A percentile compares a stretch with the other conserved stretches of the same genome.
phyloP scores from a whole-genome alignment of 2,113 vertebrate species.

The Zapus hudsonius region DNA sequence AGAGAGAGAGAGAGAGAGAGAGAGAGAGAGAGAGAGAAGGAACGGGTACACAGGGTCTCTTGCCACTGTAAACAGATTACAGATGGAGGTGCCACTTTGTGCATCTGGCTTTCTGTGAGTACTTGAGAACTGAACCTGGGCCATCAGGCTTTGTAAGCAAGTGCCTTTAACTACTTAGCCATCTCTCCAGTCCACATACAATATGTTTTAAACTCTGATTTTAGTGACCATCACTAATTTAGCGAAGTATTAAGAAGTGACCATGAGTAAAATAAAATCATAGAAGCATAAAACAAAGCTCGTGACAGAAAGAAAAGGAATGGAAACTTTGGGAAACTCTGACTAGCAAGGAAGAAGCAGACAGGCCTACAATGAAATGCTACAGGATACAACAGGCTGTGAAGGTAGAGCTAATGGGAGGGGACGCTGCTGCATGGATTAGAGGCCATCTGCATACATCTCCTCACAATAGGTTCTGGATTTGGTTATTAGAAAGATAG shows the following conservation, averaged over 20 bases:
- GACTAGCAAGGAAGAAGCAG: background rate
- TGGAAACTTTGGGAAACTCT: background rate
- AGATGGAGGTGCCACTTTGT: too few relatives aligned
- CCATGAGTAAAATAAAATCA: background rate
- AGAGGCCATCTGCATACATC: background rate
- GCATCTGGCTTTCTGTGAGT: too few relatives aligned
- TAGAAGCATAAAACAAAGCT: background rate
- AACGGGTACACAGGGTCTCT: too few relatives aligned
- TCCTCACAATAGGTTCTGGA: background rate
- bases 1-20: too few relatives aligned
- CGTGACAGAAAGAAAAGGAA: background rate
- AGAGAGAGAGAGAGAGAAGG: too few relatives aligned
- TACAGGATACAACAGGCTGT: background rate
- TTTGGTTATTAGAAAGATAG: background rate
- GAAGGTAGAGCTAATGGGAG: background rate
- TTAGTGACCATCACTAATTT: background rate
- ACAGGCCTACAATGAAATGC: background rate
- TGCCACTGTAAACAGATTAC: too few relatives aligned
- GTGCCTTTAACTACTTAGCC: too few relatives aligned
- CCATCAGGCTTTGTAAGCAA: too few relatives aligned
- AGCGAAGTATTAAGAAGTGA: background rate
- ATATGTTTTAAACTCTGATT: background rate
- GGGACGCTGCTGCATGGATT: accelerated
- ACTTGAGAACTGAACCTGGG: too few relatives aligned
- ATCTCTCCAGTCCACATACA: too few relatives aligned